phyloP scores from a whole-genome alignment of 2,113 vertebrate species.

The Stercorarius parasiticus region DNA sequence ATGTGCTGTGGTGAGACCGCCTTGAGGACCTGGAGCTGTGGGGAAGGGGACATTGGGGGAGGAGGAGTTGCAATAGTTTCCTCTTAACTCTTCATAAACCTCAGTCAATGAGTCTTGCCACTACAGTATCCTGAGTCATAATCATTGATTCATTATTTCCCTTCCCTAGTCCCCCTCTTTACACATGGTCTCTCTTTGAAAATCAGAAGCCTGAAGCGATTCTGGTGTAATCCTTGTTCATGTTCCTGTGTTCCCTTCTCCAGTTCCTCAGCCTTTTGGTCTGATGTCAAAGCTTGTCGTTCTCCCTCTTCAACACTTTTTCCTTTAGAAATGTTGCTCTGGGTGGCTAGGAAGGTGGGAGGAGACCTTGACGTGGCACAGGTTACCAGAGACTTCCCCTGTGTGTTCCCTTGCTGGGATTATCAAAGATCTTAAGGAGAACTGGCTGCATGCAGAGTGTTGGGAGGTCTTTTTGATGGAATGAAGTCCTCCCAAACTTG shows the following conservation, averaged over 20 bases:
- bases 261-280: background rate
- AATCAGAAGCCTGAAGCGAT: background rate
- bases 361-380: background rate
- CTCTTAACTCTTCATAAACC: background rate
- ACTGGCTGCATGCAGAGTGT: background rate
- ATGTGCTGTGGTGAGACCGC: background rate
- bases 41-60: background rate
- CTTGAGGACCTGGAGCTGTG: background rate
- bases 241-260: background rate
- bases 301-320: background rate
- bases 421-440: background rate
- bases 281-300: background rate
- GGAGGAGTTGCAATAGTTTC: background rate
- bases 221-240: background rate
- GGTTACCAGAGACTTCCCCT: background rate
- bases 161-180: background rate
- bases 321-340: background rate
- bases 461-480: background rate
- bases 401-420: background rate
- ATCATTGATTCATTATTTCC: background rate
- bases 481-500: background rate
- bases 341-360: background rate
- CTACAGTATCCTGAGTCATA: background rate
- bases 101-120: background rate
- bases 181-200: fast-evolving